A percentile compares a stretch with the other conserved stretches of the same genome.
These are phyloP conservation scores for Lamellibrachia satsuma DNA, from an alignment of 2,888 invertebrate genomes.

Conservation along the genomic window DNA sequence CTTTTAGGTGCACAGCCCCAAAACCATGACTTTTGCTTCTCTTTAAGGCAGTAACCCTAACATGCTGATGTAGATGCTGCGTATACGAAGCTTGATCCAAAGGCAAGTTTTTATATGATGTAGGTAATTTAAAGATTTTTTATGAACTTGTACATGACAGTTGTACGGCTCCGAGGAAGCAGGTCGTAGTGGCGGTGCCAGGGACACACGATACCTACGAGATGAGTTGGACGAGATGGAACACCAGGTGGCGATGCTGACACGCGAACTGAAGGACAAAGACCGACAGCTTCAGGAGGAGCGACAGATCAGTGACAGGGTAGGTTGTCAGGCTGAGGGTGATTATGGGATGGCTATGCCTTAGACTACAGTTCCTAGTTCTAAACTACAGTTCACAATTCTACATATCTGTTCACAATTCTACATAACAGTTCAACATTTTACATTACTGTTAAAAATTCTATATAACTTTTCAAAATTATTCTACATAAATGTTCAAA, in stretches of 20 bases:
- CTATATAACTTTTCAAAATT: too few species aligned
- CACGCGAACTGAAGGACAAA: conserved; percentile 55
- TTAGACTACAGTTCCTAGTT: too few species aligned
- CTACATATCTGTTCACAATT: too few species aligned
- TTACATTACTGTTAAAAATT: too few species aligned
- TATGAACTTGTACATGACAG: neutral
- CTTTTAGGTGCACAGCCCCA: too few species aligned
- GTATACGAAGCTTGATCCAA: neutral
- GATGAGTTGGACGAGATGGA: conserved; percentile 61
- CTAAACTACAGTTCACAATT: too few species aligned
- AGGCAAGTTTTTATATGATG: neutral
- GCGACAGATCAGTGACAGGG: conserved; percentile 39
- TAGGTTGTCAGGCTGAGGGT: neutral
- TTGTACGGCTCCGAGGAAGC: neutral
- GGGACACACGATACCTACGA: conserved; percentile 40
- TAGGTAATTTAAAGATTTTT: neutral
- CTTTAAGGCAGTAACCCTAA: too few species aligned
- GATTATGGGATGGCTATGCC: neutral
- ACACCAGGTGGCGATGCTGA: conserved; percentile 52
- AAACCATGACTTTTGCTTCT: too few species aligned
- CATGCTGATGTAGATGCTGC: too few species aligned
- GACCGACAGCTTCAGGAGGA: conserved; percentile 57
- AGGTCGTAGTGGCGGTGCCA: conserved; percentile 21
- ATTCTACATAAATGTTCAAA: too few species aligned
- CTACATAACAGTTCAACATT: too few species aligned